Evolutionary conservation across 2,797 vertebrate genomes (phyloP), one percentile per base, ranked within the genome.

Genomic region (Nasua narica): DNA sequence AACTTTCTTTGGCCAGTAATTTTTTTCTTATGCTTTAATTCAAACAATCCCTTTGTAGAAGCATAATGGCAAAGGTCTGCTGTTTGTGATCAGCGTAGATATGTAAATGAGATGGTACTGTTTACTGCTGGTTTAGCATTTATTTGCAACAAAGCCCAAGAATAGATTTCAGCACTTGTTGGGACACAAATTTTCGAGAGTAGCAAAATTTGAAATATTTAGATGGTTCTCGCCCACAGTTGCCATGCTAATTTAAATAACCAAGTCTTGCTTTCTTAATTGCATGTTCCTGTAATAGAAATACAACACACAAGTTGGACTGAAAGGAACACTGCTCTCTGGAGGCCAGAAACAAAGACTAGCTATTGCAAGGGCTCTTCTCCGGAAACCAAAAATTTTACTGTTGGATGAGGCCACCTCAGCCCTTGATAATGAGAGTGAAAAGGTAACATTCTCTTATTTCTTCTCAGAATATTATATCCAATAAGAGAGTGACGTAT

Each of bases 331-430:
- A 14, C 99, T 99, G 18, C 98, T 99, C 97, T 99, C 99, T 78
- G 98, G 98, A 0, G 98, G 98, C 81, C 98, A 99, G 40, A 99
- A 99, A 85, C 98, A 99, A 98, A 98, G 98, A 96, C 97, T 99
- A 90, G 98, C 99, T 46, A 98, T 99, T 94, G 98, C 98, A 11
- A 98, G 98, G 90, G 98, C 99, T 85, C 98, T 99, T 87, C 97
- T 99, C 93, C 97, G 97, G 82, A 98, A 99, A 94, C 98, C 98
- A 88, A 98, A 98, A 96, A 95, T 98, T 83, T 97, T 98, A 54
- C 98, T 99, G 85, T 97, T 99, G 87, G 98, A 99, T 92, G 98
- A 99, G 94, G 98, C 98, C 97, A 99, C 98, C 19, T 99, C 98
- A 85, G 98, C 99, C 85, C 98, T 99, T 65, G 98, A 99, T 69